A percentile compares a stretch with the other conserved stretches of the same genome.
These are phyloP conservation scores for Venustoraphidia nigricollis DNA, from an alignment of 2,888 invertebrate genomes.

Conservation along the genomic window DNA sequence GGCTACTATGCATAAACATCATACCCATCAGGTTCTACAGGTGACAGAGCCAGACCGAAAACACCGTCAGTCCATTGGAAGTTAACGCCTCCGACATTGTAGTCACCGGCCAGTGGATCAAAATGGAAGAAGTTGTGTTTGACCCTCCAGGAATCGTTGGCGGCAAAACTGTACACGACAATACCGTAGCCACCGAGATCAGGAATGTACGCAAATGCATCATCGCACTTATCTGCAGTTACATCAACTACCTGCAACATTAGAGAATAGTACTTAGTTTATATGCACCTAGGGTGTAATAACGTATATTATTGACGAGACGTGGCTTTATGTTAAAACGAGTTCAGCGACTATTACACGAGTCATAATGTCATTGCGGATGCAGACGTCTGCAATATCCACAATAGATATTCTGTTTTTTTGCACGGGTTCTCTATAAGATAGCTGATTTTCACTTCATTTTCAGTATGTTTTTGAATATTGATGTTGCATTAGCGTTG, in stretches of 20 bases:
- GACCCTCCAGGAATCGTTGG: conserved; percentile 63
- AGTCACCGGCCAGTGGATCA: conserved; percentile 62
- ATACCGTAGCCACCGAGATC: conserved; percentile 62
- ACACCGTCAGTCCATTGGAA: conserved; percentile 82
- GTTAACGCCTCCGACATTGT: conserved; percentile 59
- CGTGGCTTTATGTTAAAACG: too few relatives aligned
- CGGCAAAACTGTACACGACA: conserved; percentile 58
- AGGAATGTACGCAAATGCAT: conserved; percentile 63
- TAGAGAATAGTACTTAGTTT: too few relatives aligned
- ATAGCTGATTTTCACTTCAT: too few relatives aligned
- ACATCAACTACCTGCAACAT: conserved; percentile 50
- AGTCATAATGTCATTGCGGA: too few relatives aligned
- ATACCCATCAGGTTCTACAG: conserved; percentile 35
- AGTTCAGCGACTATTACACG: too few relatives aligned
- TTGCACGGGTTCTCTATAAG: too few relatives aligned
- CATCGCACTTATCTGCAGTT: conserved; percentile 49
- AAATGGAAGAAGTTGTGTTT: conserved; percentile 73
- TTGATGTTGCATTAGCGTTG: too few relatives aligned
- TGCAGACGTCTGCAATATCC: too few relatives aligned
- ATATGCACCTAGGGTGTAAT: neutral
- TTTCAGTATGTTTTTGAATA: too few relatives aligned
- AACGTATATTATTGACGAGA: too few relatives aligned
- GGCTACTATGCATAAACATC: conserved; percentile 7
- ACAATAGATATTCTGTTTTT: too few relatives aligned
- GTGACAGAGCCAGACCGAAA: conserved; percentile 53